Base-by-base conservation (phyloP, 2,888 invertebrate genomes). In the Trachelus iudaicus region DNA sequence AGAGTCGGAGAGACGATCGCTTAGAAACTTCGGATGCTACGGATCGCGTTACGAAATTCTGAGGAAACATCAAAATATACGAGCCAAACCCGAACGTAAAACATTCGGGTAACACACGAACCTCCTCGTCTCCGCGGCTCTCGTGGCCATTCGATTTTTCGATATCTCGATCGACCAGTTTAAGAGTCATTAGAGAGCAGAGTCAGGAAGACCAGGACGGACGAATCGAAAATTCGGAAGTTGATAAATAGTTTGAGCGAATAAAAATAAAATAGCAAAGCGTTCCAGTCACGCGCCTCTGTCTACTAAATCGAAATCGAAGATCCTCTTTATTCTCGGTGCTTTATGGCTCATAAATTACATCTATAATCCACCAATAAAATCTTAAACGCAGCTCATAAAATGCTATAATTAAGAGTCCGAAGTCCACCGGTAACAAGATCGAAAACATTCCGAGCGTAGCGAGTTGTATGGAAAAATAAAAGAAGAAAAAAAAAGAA, bases 311-410 rank as follows among this genome's bases (percentile, higher is more conserved):
- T 74, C 81, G 76, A 81, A 85, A 85, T 82, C 82, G 79, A 80
- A 83, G 84, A 84, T 79, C 77, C 79, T 79, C 80, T 37, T 68
- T 69, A 73, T 77, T 69, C 73, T 69, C 56, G 80, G 79, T 80
- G 80, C 82, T 86, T 85, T 86, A 87, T 84, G 80, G 81, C 79
- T 80, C 86, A 83, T 87, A 86, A 87, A 85, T 86, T 83, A 85
- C 80, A 78, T 79, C 81, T 82, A 81, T 84, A 85, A 84, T 86
- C 83, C 82, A 83, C 84, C 83, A 83, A 85, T 84, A 83, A 81
- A 83, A 79, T 76, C 30, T 73, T 34, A 76, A 76, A 76, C 35
- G 76, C 56, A 79, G 83, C 82, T 85, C 85, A 84, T 85, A 85
- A 85, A 84, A 81, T 80, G 82, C 81, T 81, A 82, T 83, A 85